These are phyloP conservation scores for Sebastes itinus DNA, from an alignment of 2,797 vertebrate genomes.

Conservation along the genomic window DNA sequence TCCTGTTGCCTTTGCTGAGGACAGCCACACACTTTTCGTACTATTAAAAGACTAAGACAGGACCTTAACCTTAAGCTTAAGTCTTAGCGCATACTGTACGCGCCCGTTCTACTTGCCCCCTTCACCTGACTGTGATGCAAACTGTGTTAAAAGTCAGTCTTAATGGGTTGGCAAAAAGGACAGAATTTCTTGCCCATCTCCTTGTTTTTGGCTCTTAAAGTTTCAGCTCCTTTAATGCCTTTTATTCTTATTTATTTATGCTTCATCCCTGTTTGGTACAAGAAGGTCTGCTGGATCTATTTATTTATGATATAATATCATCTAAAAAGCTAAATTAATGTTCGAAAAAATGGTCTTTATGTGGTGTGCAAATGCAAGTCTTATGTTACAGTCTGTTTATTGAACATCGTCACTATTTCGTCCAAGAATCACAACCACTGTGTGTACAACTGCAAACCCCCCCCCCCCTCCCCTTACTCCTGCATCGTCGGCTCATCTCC, in stretches of 20 bases:
- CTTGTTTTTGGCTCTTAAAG: slow-evolving; percentile 44
- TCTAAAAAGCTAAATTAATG: slow-evolving; percentile 50
- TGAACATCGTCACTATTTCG: slow-evolving; percentile 23
- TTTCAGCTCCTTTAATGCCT: slow-evolving; percentile 37
- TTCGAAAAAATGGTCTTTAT: slow-evolving; percentile 41
- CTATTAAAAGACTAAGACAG: slow-evolving; percentile 66
- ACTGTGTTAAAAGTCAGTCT: slow-evolving; percentile 41
- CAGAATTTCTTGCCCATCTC: slow-evolving; percentile 10
- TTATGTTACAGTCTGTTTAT: slow-evolving; percentile 13
- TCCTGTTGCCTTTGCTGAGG: slow-evolving; percentile 74
- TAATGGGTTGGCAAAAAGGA: slow-evolving; percentile 14
- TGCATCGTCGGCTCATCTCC: slow-evolving; percentile 17
- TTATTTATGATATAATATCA: slow-evolving; percentile 64
- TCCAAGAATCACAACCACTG: slow-evolving; percentile 36
- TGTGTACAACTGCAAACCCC: slow-evolving; percentile 20
- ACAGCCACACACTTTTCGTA: slow-evolving; percentile 55
- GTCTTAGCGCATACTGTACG: slow-evolving; percentile 65
- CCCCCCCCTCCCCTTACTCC: not conserved
- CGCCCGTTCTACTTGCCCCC: slow-evolving; percentile 15
- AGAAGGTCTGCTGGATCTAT: slow-evolving; percentile 58
- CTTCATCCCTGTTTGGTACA: slow-evolving; percentile 46
- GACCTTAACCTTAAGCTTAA: slow-evolving; percentile 67
- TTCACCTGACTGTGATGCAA: slow-evolving; percentile 57
- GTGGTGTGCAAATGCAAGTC: slow-evolving; percentile 23
- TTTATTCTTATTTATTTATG: slow-evolving; percentile 63